phyloP scores from a whole-genome alignment of 2,797 vertebrate genomes.

The Sylvia borin region DNA sequence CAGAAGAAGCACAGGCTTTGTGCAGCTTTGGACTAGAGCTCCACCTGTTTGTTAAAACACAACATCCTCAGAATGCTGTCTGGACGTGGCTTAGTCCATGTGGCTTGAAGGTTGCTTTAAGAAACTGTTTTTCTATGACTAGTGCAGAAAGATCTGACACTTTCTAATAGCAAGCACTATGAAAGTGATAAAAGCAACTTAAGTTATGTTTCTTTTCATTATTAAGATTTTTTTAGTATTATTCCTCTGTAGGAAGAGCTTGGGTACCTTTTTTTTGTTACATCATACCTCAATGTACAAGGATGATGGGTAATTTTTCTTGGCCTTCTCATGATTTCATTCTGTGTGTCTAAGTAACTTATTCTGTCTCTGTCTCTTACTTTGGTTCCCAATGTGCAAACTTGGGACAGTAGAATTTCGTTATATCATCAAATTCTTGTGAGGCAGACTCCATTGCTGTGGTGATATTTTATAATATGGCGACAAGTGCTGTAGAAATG shows the following conservation, averaged over 20 bases:
- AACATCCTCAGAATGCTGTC: neutral
- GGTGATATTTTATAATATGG: neutral
- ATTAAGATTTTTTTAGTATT: neutral
- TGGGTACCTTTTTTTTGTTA: neutral
- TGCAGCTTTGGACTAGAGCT: neutral
- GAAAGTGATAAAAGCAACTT: neutral
- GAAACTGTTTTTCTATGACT: neutral
- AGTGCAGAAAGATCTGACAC: neutral
- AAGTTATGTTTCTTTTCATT: neutral
- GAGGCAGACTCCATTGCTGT: neutral
- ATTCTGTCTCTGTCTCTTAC: neutral
- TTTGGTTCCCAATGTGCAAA: neutral
- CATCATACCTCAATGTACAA: neutral
- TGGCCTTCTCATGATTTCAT: neutral
- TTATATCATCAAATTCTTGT: neutral
- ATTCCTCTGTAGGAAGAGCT: neutral
- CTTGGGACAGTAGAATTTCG: neutral
- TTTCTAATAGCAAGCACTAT: neutral
- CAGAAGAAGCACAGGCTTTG: neutral
- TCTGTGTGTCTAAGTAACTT: neutral
- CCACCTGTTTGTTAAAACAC: neutral
- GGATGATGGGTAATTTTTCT: neutral
- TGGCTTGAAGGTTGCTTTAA: neutral
- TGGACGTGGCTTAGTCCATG: accelerated
- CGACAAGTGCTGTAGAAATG: neutral